phyloP scores from a whole-genome alignment of 2,888 invertebrate genomes.

The Coleophora deauratella region DNA sequence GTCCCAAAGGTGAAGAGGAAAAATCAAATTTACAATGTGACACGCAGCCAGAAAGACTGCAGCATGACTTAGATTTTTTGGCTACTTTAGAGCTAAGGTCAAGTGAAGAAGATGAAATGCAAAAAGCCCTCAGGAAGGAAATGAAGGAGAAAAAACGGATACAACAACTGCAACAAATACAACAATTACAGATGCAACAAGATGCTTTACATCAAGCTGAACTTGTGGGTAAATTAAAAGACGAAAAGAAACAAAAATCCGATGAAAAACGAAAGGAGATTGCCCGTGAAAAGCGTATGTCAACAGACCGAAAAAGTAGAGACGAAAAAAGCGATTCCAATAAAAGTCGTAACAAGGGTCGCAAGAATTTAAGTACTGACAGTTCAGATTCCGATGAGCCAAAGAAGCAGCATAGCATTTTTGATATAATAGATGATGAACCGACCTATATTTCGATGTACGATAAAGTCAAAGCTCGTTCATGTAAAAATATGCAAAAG shows the following conservation, averaged over 20 bases:
- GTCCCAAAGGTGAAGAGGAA: conserved; percentile 39
- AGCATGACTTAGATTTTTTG: conserved; percentile 74
- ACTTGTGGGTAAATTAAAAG: conserved; percentile 48
- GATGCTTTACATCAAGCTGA: conserved; percentile 59
- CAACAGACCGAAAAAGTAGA: conserved; percentile 66
- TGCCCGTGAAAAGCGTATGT: conserved; percentile 64
- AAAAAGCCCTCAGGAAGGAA: conserved; percentile 69
- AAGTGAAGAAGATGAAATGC: conserved; percentile 75
- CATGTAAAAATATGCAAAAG: conserved; percentile 95
- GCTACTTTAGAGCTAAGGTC: conserved; percentile 73
- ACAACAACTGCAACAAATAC: conserved; percentile 65
- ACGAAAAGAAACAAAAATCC: conserved; percentile 52
- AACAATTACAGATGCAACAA: conserved; percentile 66
- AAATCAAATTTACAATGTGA: conserved; percentile 28
- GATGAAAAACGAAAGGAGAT: conserved; percentile 65
- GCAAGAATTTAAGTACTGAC: conserved; percentile 77
- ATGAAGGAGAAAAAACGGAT: conserved; percentile 73
- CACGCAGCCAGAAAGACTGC: conserved; percentile 40
- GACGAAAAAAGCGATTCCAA: conserved; percentile 55
- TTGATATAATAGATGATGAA: conserved; percentile 91
- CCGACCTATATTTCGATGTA: conserved; percentile 98
- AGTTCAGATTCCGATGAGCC: conserved; percentile 86
- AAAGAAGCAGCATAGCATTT: conserved; percentile 89
- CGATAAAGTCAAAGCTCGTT: conserved; percentile 95
- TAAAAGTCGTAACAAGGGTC: conserved; percentile 42